Evolutionary conservation across 2,797 vertebrate genomes (phyloP), one percentile per base, ranked within the genome.

Genomic region (Falco novaeseelandiae): DNA sequence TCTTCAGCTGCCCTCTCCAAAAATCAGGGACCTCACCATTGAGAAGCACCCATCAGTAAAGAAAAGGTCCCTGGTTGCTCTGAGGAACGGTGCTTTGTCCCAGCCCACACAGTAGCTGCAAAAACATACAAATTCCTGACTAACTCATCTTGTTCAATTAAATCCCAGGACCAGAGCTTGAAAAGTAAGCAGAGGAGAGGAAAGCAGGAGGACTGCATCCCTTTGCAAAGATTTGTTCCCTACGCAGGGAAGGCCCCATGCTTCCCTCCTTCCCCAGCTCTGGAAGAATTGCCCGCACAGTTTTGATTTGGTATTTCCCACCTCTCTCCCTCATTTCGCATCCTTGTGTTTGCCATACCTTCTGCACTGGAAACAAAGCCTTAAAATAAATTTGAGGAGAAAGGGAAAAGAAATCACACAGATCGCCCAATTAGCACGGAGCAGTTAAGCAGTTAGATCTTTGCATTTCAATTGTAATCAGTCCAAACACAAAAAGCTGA

Each of bases 381-480:
- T 82, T 79, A 51, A 93, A 89, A 77, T 66, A 91, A 90, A 93
- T 95, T 87, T 72, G 79, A 85, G 48, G 52, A 90, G 91, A 94
- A 96, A 83, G 19, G 30, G 69, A 71, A 61, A 89, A 94, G 54
- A 83, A 74, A 95, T 77, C 42, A n/a, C 61, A 54, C 71, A 74
- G 87, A 81, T 94, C 58, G 38, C 30, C 46, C 83, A 94, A 51
- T 86, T 88, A 96, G 46, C 46, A 81, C 1, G 2, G 67, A 92
- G 55, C 16, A 59, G 90, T 93, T 88, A 86, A 72, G 55, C 83
- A 90, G 82, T 34, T 83, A 90, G 89, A 84, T 78, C 69, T 96
- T 94, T 88, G 89, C 91, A 84, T 95, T 95, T 95, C 92, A 96
- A 96, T 96, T 94, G 80, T 78, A 93, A 93, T 96, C 82, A 66